Percentiles rank a stretch among this genome's conserved stretches.
These are phyloP conservation scores for Sturmia bella DNA, from an alignment of 2,888 invertebrate species.

Conservation along the genomic window DNA sequence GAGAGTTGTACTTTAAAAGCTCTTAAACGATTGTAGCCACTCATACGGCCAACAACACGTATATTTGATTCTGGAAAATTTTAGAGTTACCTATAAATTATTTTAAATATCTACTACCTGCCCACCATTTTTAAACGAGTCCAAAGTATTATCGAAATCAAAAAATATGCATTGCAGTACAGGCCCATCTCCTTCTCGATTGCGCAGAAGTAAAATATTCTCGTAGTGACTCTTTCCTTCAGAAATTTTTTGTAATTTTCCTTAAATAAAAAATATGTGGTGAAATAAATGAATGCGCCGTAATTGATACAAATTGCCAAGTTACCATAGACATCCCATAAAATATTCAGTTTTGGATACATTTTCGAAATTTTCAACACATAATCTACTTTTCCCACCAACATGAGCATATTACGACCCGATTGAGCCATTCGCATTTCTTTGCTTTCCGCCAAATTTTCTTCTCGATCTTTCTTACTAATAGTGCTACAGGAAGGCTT, in stretches of 20 bases:
- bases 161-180: constrained; percentile 78
- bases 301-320: background rate
- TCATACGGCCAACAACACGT: constrained; percentile 77
- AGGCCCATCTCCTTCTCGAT: constrained; percentile 74
- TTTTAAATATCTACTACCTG: background rate
- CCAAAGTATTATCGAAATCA: constrained; percentile 74
- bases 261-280: constrained; percentile 69
- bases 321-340: constrained; percentile 79
- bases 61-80: constrained; percentile 74
- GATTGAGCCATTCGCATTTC: constrained; percentile 55
- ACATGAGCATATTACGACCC: constrained; percentile 72
- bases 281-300: background rate
- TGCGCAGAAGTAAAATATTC: constrained; percentile 75
- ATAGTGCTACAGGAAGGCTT: constrained; percentile 24
- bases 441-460: background rate
- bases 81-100: background rate
- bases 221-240: constrained; percentile 76
- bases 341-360: constrained; percentile 73
- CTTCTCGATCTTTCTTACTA: background rate
- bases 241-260: constrained; percentile 76
- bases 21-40: constrained; percentile 75
- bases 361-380: constrained; percentile 75
- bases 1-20: constrained; percentile 74
- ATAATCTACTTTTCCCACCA: constrained; percentile 77
- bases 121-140: constrained; percentile 51